Conservation (phyloP, 2,113 vertebrate species). For the Oryzias celebensis region DNA sequence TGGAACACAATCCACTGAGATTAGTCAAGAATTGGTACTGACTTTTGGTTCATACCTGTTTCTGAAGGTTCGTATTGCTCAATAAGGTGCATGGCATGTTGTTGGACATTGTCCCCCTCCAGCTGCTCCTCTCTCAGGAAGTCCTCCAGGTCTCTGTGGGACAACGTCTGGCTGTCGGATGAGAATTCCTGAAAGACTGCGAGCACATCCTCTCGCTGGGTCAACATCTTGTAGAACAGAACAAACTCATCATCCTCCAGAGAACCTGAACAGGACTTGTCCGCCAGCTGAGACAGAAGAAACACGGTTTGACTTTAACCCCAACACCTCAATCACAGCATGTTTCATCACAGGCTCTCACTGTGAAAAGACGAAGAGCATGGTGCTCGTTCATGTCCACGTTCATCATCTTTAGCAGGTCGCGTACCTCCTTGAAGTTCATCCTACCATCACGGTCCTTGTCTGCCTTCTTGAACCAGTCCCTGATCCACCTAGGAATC, state of each 20-base stretch:
- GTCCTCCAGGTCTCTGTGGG: conserved; percentile 83
- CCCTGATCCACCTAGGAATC: conserved; percentile 85
- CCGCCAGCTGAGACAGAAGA: conserved; percentile 79
- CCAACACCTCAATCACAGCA: neutral
- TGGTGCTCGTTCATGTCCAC: conserved; percentile 93
- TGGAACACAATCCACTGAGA: neutral
- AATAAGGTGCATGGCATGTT: conserved; percentile 83
- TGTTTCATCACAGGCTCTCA: conserved; percentile 35
- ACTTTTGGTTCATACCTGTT: conserved; percentile 74
- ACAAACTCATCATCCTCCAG: conserved; percentile 93
- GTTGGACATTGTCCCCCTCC: conserved; percentile 69
- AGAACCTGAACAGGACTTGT: conserved; percentile 84
- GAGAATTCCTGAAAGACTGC: conserved; percentile 87
- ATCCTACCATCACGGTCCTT: conserved; percentile 92
- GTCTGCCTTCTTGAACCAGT: conserved; percentile 94
- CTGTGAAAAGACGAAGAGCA: conserved; percentile 86
- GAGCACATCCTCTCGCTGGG: conserved; percentile 85
- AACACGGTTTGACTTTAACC: neutral
- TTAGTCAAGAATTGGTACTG: neutral
- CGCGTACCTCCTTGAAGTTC: conserved; percentile 89
- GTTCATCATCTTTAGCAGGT: conserved; percentile 92
- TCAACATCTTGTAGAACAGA: conserved; percentile 92
- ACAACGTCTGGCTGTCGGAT: conserved; percentile 86
- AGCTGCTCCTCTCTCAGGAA: conserved; percentile 88
- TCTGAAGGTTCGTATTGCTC: conserved; percentile 87